phyloP scores from a whole-genome alignment of 2,113 vertebrate species.

The Macheiramphus alcinus region DNA sequence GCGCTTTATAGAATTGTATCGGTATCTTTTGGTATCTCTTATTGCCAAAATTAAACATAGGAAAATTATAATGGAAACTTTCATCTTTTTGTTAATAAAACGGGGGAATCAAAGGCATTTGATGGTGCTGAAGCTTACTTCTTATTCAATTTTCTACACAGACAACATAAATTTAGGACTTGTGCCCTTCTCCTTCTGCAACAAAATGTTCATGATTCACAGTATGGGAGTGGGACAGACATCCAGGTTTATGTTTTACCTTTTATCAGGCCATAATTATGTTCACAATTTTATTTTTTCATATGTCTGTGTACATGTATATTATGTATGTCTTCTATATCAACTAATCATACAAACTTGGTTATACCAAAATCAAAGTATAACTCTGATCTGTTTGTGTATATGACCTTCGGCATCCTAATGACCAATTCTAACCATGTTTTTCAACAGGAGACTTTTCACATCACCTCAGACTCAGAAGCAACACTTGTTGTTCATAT shows the following conservation, averaged over 20 bases:
- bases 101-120: not conserved
- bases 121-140: not conserved
- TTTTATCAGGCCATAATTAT: not conserved
- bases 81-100: not conserved
- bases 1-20: not conserved
- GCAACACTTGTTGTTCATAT: conserved; percentile 39
- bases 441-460: conserved; percentile 41
- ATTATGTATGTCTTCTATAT: not conserved
- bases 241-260: not conserved
- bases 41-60: not conserved
- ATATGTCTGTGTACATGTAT: not conserved
- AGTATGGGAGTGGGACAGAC: not conserved
- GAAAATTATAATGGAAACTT: not conserved
- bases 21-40: not conserved
- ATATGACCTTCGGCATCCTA: not conserved
- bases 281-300: not conserved
- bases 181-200: not conserved
- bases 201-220: not conserved
- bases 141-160: not conserved
- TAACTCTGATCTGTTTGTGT: not conserved
- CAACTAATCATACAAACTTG: not conserved
- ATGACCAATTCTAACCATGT: not conserved
- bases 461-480: conserved; percentile 47
- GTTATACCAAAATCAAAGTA: not conserved
- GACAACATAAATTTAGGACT: not conserved